A percentile compares a stretch with the other conserved stretches of the same genome.
These are phyloP conservation scores for Archips crataeganus DNA, from an alignment of 2,888 invertebrate genomes.

Conservation along the genomic window DNA sequence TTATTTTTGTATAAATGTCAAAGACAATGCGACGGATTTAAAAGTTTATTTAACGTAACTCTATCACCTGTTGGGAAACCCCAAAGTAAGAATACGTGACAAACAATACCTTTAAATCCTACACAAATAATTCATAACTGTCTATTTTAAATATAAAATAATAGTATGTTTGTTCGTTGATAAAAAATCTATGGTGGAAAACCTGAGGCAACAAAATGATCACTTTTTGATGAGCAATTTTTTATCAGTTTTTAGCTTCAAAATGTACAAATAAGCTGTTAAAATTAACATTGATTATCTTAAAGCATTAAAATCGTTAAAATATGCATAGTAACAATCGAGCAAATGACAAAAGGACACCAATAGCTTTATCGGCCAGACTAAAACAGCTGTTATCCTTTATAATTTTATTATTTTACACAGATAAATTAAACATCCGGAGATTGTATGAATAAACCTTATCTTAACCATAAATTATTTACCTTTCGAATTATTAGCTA, in stretches of 20 bases:
- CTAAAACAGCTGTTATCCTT: neutral
- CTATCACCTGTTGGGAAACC: conserved; percentile 28
- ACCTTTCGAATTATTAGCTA: neutral
- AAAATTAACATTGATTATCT: neutral
- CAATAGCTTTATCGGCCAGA: neutral
- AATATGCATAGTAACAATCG: neutral
- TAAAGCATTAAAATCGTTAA: neutral
- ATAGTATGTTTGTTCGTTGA: conserved; percentile 1
- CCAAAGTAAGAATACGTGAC: conserved; percentile 14
- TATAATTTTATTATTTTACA: neutral
- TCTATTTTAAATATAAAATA: neutral
- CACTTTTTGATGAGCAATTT: no score
- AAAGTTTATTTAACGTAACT: conserved; percentile 33
- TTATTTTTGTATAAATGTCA: conserved; percentile 11
- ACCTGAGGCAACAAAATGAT: no score
- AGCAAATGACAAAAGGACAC: neutral
- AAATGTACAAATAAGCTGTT: neutral
- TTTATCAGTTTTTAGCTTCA: no score
- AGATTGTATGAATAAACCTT: neutral
- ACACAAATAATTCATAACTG: conserved; percentile 11
- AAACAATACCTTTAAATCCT: conserved; percentile 28
- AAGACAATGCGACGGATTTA: conserved; percentile 28
- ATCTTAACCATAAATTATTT: neutral
- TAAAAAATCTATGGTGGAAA: neutral
- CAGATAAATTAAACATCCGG: neutral